phyloP scores from a whole-genome alignment of 1,140 invertebrate species.

The Leucophenga varia region DNA sequence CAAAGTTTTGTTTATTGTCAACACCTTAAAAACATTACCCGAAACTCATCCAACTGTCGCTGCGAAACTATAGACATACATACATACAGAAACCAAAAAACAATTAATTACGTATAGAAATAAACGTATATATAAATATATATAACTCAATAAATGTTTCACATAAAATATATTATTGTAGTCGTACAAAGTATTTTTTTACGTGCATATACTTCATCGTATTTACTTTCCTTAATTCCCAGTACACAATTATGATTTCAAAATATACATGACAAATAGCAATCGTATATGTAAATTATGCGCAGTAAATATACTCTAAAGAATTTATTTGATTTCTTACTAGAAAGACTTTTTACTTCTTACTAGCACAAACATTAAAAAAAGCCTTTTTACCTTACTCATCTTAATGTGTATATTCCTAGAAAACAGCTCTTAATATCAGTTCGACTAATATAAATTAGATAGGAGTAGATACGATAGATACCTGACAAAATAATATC shows the following conservation, averaged over 20 bases:
- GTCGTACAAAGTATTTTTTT: slow-evolving; percentile 11
- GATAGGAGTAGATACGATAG: too few relatives aligned
- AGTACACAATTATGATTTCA: slow-evolving; percentile 4
- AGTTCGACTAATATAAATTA: too few relatives aligned
- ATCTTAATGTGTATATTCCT: too few relatives aligned
- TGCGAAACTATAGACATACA: slow-evolving; percentile 26
- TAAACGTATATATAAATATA: too few relatives aligned
- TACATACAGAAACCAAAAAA: slow-evolving; percentile 27
- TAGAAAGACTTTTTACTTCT: slow-evolving; percentile 14
- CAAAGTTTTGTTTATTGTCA: slow-evolving; percentile 13
- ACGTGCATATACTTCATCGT: slow-evolving; percentile 16
- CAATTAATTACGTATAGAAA: too few relatives aligned
- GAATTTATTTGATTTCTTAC: slow-evolving; percentile 1
- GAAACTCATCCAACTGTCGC: slow-evolving; percentile 34
- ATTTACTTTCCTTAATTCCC: slow-evolving; percentile 2
- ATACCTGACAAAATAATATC: too few relatives aligned
- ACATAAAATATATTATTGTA: slow-evolving; percentile 25
- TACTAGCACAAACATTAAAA: too few relatives aligned
- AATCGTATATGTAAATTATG: slow-evolving; percentile 21
- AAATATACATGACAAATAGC: slow-evolving; percentile 1
- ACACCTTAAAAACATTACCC: not conserved
- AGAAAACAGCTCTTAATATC: too few relatives aligned
- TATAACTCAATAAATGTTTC: slow-evolving; percentile 45
- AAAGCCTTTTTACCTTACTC: too few relatives aligned
- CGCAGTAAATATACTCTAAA: slow-evolving; percentile 21